Conservation (phyloP, 2,888 invertebrate species). For the Hypomecis punctinalis region DNA sequence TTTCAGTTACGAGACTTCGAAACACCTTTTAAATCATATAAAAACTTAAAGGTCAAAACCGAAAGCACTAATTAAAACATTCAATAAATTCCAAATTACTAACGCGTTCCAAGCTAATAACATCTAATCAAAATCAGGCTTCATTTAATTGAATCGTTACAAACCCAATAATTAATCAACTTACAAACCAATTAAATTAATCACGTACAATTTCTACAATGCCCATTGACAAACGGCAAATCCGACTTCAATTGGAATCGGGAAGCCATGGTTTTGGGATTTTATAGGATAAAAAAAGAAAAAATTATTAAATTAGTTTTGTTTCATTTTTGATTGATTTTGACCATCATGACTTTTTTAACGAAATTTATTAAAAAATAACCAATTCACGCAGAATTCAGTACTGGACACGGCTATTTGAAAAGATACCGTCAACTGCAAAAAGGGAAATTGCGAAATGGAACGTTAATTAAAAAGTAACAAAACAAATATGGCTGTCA, state of each 20-base stretch:
- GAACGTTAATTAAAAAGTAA: no score
- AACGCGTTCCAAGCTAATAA: conserved; percentile 8
- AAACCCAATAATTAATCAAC: conserved; percentile 33
- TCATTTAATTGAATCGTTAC: conserved; percentile 23
- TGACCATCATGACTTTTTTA: no score
- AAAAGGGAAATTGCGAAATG: no score
- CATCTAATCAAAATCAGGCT: conserved; percentile 13
- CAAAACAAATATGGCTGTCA: no score
- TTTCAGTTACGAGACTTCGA: neutral
- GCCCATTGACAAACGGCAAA: conserved; percentile 42
- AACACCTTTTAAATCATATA: neutral
- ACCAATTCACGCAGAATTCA: no score
- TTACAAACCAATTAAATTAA: conserved; percentile 38
- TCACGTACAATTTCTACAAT: conserved; percentile 42
- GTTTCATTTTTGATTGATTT: no score
- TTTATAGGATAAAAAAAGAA: conserved; percentile 11
- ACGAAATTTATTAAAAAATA: no score
- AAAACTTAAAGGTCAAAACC: conserved; percentile 2
- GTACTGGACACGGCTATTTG: no score
- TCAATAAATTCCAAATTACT: conserved; percentile 9
- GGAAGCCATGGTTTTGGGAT: conserved; percentile 11
- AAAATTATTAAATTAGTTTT: no score
- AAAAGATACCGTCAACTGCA: no score
- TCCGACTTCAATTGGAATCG: conserved; percentile 37
- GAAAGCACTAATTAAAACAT: conserved; percentile 9